A percentile compares a stretch with the other conserved stretches of the same genome.
Conservation (phyloP, 1,140 invertebrate genomes). For the Drosophila repletoides region DNA sequence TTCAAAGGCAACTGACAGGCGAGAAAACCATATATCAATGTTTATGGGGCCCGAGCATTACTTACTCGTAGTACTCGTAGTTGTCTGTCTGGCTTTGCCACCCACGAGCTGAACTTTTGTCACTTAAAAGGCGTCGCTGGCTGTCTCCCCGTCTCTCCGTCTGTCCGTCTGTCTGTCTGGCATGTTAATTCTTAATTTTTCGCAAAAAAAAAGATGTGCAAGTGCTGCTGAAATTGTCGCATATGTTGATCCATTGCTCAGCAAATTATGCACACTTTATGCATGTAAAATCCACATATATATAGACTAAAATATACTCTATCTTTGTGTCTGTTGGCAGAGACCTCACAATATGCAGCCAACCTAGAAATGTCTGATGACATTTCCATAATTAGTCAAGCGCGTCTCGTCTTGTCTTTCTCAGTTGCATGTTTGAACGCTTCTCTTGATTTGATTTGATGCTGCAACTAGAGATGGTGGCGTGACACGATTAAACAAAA, state of each 20-base stretch:
- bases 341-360: conserved; percentile 52
- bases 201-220: conserved; percentile 28
- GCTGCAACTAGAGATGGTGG: conserved; percentile 22
- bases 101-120: conserved; percentile 78
- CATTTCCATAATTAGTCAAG: conserved; percentile 80
- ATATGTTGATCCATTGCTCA: conserved; percentile 70
- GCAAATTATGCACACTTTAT: conserved; percentile 70
- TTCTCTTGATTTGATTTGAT: conserved; percentile 76
- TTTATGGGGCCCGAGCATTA: conserved; percentile 49
- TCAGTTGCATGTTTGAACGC: conserved; percentile 58
- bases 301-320: neutral
- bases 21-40: conserved; percentile 79
- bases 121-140: conserved; percentile 70
- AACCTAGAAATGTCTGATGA: conserved; percentile 58
- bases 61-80: too few species aligned
- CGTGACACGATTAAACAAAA: neutral
- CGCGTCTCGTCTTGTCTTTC: conserved; percentile 50
- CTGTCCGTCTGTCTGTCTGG: conserved; percentile 11
- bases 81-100: conserved; percentile 69
- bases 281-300: conserved; percentile 1
- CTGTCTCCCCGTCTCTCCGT: conserved; percentile 60
- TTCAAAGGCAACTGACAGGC: conserved; percentile 77
- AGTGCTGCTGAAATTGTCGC: conserved; percentile 68
- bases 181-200: conserved; percentile 67
- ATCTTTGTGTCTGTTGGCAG: conserved; percentile 10